Conservation (phyloP, 1,140 invertebrate genomes). For the Aphidius ervi region DNA sequence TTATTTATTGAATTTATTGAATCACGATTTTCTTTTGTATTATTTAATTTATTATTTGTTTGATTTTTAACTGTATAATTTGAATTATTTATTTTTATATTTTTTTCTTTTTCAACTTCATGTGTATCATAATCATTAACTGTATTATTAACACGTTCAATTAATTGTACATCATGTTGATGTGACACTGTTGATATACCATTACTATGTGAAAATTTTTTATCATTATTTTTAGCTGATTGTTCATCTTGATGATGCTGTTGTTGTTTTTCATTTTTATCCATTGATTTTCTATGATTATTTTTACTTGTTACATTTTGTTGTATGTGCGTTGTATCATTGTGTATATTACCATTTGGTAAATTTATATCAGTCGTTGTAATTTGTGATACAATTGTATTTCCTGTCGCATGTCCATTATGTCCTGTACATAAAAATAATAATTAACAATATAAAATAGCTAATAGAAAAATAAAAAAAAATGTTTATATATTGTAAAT, state of each 20-base stretch:
- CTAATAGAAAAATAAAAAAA: slow-evolving; percentile 8
- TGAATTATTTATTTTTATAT: slow-evolving; percentile 37
- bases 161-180: slow-evolving; percentile 53
- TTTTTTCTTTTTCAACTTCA: slow-evolving; percentile 57
- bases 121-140: slow-evolving; percentile 58
- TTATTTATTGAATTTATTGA: slow-evolving; percentile 54
- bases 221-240: slow-evolving; percentile 45
- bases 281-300: slow-evolving; percentile 55
- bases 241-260: slow-evolving; percentile 41
- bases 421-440: too few relatives aligned
- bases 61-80: slow-evolving; percentile 46
- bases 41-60: slow-evolving; percentile 42
- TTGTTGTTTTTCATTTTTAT: slow-evolving; percentile 53
- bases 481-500: slow-evolving; percentile 28
- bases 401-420: not conserved
- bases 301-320: slow-evolving; percentile 48
- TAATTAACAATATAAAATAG: too few relatives aligned
- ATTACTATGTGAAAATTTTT: slow-evolving; percentile 53
- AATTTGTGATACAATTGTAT: slow-evolving; percentile 29
- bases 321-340: slow-evolving; percentile 31
- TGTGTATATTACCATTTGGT: slow-evolving; percentile 50
- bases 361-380: slow-evolving; percentile 41
- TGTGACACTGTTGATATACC: slow-evolving; percentile 44
- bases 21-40: slow-evolving; percentile 50
- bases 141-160: slow-evolving; percentile 50